Evolutionary conservation across 1,140 invertebrate genomes (phyloP).

Genomic region (Lasaia peninsularis): DNA sequence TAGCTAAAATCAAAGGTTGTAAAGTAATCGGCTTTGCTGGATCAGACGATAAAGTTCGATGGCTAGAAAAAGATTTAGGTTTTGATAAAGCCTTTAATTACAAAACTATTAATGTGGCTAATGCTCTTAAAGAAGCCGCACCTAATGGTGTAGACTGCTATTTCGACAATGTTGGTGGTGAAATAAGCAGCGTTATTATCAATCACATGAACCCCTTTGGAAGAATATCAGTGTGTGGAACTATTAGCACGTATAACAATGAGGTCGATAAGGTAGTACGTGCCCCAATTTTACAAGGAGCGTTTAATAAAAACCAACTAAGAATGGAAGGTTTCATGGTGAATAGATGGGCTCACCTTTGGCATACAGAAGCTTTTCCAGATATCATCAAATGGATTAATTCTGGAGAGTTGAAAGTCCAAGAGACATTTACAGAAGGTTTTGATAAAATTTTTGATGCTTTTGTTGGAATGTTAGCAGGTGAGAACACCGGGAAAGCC

Average conservation of each 20-base stretch:
- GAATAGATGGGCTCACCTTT: conserved; percentile 23
- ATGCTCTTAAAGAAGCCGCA: conserved; percentile 31
- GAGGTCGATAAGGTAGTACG: conserved; percentile 18
- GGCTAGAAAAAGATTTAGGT: conserved; percentile 30
- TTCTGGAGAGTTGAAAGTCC: conserved; percentile 28
- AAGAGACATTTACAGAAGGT: conserved; percentile 29
- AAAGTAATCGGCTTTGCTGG: conserved; percentile 32
- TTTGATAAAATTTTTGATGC: conserved; percentile 18
- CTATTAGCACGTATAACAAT: neutral
- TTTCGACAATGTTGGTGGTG: conserved; percentile 33
- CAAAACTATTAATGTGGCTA: conserved; percentile 24
- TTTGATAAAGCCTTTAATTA: conserved; percentile 35
- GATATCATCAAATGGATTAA: conserved; percentile 31
- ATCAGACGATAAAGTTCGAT: conserved; percentile 32
- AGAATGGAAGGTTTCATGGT: conserved; percentile 35
- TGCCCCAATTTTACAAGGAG: conserved; percentile 28
- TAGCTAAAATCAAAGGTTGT: conserved; percentile 35
- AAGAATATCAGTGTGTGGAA: too few species aligned
- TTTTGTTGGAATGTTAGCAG: conserved; percentile 17
- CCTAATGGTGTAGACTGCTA: conserved; percentile 34
- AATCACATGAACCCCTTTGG: too few species aligned
- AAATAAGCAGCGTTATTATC: conserved; percentile 29
- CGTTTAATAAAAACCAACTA: conserved; percentile 29
- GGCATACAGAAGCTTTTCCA: conserved; percentile 25
- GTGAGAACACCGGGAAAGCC: conserved; percentile 14